phyloP scores from a whole-genome alignment of 1,140 invertebrate species.

The Phymorhynchus buccinoides region DNA sequence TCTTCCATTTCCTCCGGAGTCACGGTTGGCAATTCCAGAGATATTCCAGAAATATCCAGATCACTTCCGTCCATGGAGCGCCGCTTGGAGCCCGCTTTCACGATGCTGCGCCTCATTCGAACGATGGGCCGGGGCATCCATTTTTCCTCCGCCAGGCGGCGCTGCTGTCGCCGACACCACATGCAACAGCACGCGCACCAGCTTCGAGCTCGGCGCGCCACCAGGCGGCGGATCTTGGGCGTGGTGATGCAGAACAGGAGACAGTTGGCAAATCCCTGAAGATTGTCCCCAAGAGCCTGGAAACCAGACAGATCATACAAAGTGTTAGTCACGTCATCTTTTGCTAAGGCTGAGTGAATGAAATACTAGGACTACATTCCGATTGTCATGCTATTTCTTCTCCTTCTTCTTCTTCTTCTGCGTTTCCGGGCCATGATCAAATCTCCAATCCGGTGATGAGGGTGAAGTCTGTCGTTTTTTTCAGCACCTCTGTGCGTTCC shows the following conservation, averaged over 20 bases:
- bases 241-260: slow-evolving; percentile 55
- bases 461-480: too few relatives aligned
- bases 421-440: too few relatives aligned
- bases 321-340: neutral
- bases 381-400: too few relatives aligned
- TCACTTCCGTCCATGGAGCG: slow-evolving; percentile 43
- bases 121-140: slow-evolving; percentile 28
- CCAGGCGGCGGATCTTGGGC: slow-evolving; percentile 43
- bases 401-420: too few relatives aligned
- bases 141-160: slow-evolving; percentile 43
- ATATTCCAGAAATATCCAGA: slow-evolving; percentile 49
- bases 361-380: too few relatives aligned
- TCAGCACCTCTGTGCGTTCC: too few relatives aligned
- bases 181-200: slow-evolving; percentile 39
- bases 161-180: slow-evolving; percentile 37
- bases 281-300: slow-evolving; percentile 59
- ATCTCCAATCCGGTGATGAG: too few relatives aligned
- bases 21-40: slow-evolving; percentile 44
- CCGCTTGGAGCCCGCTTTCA: slow-evolving; percentile 13
- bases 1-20: slow-evolving; percentile 28
- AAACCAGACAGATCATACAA: slow-evolving; percentile 21
- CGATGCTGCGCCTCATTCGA: slow-evolving; percentile 26
- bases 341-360: too few relatives aligned
- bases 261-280: slow-evolving; percentile 56
- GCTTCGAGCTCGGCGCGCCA: slow-evolving; percentile 27